Percentiles rank a stretch among this genome's conserved stretches.
phyloP scores from a whole-genome alignment of 2,888 invertebrate species.

The Phortica okadai region DNA sequence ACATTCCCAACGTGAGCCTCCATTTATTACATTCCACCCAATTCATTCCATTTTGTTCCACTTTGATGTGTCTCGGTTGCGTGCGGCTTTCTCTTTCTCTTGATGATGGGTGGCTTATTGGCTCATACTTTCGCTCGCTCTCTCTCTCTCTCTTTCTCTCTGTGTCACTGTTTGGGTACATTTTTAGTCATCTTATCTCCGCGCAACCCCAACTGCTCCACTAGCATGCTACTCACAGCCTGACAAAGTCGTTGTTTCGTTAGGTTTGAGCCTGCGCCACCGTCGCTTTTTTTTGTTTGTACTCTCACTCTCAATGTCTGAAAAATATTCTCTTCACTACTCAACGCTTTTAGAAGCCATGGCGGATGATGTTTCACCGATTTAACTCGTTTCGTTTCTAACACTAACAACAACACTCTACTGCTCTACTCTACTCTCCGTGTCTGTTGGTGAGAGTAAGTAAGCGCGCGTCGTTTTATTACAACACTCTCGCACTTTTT shows the following conservation, averaged over 20 bases:
- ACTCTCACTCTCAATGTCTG: slow-evolving; percentile 34
- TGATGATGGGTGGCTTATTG: neutral
- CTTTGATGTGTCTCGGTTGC: slow-evolving; percentile 46
- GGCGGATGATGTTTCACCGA: slow-evolving; percentile 46
- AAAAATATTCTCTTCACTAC: slow-evolving; percentile 66
- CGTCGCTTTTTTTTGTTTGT: slow-evolving; percentile 11
- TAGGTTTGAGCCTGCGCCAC: slow-evolving; percentile 51
- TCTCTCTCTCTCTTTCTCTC: neutral
- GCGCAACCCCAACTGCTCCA: neutral
- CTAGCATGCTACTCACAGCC: slow-evolving; percentile 33
- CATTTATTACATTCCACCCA: slow-evolving; percentile 31
- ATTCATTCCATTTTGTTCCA: slow-evolving; percentile 70
- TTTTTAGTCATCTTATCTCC: neutral
- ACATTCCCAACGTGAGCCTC: neutral
- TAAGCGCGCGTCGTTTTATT: neutral
- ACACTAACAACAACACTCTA: slow-evolving; percentile 6
- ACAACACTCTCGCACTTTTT: neutral
- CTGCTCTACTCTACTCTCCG: slow-evolving; percentile 30
- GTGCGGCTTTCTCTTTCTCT: slow-evolving; percentile 26
- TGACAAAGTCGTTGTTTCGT: slow-evolving; percentile 54
- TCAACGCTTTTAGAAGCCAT: slow-evolving; percentile 35
- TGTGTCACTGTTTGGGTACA: neutral
- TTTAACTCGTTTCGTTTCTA: slow-evolving; percentile 24
- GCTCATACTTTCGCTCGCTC: neutral
- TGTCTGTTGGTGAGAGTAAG: slow-evolving; percentile 4